These are phyloP conservation scores for Himantopus leucocephalus DNA, from an alignment of 2,113 vertebrate genomes.

Conservation along the genomic window DNA sequence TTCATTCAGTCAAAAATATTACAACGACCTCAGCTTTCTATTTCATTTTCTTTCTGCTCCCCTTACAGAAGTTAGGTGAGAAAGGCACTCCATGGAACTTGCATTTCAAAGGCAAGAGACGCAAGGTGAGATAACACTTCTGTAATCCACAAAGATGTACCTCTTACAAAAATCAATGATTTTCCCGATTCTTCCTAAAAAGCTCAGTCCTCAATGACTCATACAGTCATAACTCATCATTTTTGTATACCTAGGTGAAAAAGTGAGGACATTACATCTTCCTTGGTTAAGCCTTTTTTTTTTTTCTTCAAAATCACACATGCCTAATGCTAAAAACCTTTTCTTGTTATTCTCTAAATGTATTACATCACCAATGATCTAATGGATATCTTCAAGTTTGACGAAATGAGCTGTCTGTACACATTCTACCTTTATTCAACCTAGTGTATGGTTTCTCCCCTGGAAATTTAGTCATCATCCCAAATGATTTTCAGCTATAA, in stretches of 20 bases:
- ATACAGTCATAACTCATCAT: background rate
- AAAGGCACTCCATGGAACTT: background rate
- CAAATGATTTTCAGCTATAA: conserved; percentile 25
- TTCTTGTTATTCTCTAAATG: background rate
- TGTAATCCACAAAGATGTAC: rapidly evolving
- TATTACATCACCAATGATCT: background rate
- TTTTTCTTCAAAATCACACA: background rate
- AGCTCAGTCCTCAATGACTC: background rate
- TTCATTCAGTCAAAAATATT: background rate
- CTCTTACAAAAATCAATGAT: background rate
- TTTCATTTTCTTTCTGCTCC: background rate
- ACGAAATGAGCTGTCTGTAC: background rate
- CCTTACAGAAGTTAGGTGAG: background rate
- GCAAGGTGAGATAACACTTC: background rate
- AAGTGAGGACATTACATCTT: background rate
- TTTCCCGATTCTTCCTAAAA: background rate
- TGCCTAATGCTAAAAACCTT: background rate
- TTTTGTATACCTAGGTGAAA: background rate
- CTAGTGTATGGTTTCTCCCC: background rate
- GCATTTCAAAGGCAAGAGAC: background rate
- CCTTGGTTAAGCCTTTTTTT: background rate
- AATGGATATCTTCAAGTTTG: background rate
- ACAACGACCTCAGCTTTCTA: background rate
- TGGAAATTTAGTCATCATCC: conserved; percentile 25
- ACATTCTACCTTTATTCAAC: background rate